phyloP scores from a whole-genome alignment of 2,113 vertebrate species.

The Pseudopipra pipra region DNA sequence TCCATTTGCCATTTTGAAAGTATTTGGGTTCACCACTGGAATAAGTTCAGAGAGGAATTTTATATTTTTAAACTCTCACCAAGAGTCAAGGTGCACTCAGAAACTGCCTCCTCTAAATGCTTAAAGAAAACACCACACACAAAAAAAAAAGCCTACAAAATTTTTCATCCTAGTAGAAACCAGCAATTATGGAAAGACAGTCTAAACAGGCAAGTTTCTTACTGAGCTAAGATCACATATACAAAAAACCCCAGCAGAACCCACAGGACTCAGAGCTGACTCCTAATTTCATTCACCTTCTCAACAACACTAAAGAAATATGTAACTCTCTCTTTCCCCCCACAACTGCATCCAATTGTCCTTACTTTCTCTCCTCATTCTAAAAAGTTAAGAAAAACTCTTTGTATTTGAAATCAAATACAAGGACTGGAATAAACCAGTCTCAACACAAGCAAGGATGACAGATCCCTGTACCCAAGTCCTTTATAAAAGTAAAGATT shows the following conservation, averaged over 20 bases:
- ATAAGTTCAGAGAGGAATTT: background rate
- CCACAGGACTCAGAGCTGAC: background rate
- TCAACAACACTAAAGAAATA: background rate
- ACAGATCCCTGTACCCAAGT: background rate
- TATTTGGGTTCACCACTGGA: background rate
- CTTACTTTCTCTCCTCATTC: background rate
- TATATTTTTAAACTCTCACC: background rate
- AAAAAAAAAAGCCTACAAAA: background rate
- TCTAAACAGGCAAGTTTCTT: background rate
- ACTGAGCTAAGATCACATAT: background rate
- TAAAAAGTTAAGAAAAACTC: background rate
- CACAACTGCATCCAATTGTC: background rate
- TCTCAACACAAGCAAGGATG: background rate
- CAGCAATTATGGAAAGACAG: background rate
- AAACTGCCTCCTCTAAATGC: background rate
- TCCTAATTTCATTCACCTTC: background rate
- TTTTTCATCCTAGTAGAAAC: background rate
- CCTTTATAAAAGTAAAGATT: background rate
- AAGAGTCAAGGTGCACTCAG: background rate
- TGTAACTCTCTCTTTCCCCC: background rate
- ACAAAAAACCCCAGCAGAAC: accelerated
- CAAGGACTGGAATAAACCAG: background rate
- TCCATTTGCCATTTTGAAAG: background rate
- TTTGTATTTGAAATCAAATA: background rate
- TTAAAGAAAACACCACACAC: background rate